phyloP scores from a whole-genome alignment of 2,888 invertebrate species.

The Cyclophora punctaria region DNA sequence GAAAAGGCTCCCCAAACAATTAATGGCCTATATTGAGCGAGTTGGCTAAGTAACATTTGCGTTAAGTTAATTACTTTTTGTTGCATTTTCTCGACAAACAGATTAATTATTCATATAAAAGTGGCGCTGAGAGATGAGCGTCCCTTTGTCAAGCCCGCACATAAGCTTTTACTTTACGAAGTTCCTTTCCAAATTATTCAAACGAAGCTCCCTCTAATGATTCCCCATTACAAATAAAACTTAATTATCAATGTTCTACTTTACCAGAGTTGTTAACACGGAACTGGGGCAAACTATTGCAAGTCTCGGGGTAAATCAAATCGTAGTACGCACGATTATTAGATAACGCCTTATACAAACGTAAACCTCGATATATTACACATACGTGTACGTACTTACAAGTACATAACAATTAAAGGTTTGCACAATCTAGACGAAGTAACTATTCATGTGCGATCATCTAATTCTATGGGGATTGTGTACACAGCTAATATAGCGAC shows the following conservation, averaged over 20 bases:
- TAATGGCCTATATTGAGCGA: constrained; percentile 15
- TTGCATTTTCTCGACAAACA: constrained; percentile 21
- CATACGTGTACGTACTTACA: too few relatives aligned
- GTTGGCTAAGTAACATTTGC: constrained; percentile 11
- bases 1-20: constrained; percentile 15
- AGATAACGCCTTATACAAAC: constrained; percentile 5
- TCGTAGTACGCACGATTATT: constrained; percentile 17
- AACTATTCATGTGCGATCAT: too few relatives aligned
- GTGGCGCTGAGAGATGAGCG: constrained; percentile 25
- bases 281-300: constrained; percentile 28
- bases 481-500: too few relatives aligned
- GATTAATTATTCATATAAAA: constrained; percentile 20
- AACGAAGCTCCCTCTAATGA: constrained; percentile 38
- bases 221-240: constrained; percentile 43
- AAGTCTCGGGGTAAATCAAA: constrained; percentile 24
- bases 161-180: constrained; percentile 32
- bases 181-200: constrained; percentile 35
- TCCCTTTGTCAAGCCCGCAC: constrained; percentile 30
- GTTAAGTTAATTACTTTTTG: constrained; percentile 17
- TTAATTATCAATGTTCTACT: constrained; percentile 45
- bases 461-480: too few relatives aligned
- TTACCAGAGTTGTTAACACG: constrained; percentile 26
- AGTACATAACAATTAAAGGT: too few relatives aligned
- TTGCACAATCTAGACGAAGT: too few relatives aligned
- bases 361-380: too few relatives aligned